Percentiles rank a stretch among this genome's conserved stretches.
Evolutionary conservation across 2,113 vertebrate species (phyloP).

Genomic region (Tinamus guttatus): DNA sequence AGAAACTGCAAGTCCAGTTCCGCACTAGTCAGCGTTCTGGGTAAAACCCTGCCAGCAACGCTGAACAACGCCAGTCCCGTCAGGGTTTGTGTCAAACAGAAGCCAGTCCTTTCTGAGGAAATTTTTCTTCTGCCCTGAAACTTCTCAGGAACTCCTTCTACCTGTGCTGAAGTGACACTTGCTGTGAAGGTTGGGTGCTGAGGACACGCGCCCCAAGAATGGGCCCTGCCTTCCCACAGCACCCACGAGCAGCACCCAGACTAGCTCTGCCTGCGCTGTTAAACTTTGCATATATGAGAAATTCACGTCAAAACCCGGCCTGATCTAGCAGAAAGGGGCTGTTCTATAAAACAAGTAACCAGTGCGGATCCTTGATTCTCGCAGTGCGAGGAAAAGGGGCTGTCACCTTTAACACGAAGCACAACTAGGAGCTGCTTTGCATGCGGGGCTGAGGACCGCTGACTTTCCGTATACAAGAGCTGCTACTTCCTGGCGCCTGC

Average conservation of each 20-base stretch:
- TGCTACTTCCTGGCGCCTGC: background rate
- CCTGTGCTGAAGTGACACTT: background rate
- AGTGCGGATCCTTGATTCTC: background rate
- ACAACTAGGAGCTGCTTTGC: background rate
- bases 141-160: background rate
- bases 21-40: background rate
- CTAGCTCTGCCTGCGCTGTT: background rate
- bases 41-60: background rate
- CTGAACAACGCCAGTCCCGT: background rate
- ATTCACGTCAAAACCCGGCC: background rate
- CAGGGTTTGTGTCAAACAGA: background rate
- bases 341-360: background rate
- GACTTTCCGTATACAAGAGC: background rate
- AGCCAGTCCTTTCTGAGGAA: background rate
- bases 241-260: background rate
- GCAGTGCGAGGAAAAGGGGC: background rate
- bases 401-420: background rate
- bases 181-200: background rate
- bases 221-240: background rate
- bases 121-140: background rate
- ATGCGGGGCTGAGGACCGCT: background rate
- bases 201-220: background rate
- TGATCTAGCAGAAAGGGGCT: background rate
- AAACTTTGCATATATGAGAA: fast-evolving
- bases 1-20: background rate